Base-by-base conservation (phyloP, 2,113 vertebrate species). In the Catharus fuscescens region DNA sequence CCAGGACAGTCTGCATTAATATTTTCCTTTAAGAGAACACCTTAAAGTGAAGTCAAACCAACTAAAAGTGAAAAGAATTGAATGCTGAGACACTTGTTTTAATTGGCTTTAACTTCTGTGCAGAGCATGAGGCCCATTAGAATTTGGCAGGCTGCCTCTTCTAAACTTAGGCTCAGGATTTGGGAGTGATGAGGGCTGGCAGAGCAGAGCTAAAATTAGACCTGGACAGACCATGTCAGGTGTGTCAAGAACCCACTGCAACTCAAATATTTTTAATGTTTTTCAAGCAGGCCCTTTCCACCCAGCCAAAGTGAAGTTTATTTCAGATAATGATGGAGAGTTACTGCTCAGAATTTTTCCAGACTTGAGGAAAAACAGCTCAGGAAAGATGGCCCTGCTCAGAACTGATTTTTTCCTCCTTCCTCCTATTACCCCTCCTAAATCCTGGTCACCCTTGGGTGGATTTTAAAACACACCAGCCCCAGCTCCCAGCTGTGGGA, bases 111-210 rank as follows among this genome's bases (percentile, higher is more conserved):
- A 50, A 87, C 34, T 69, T 34, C 45, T 74, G 60, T 64, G 86
- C 64, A 59, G 73, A 66, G 50, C 83, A 76, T 34, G 93, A 86
- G 32, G 52, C 62, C 72, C 14, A 4, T 83, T 32, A 62, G 34
- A 17, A 77, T 83, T 80, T 88, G 83, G 67, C 34, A 86, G 7
- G 71, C 40, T 84, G 60, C 42, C 74, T 80, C 52, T 94, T 88
- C 93, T 74, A 92, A 94, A 96, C 17, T 85, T 71, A 90, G 92
- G 50, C 53, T n/a, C 74, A 92, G 90, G 72, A 92, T 88, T 32
- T 57, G 45, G 76, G 88, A 86, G 47, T 38, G 88, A 32, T 3
- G 88, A 82, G 59, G 60, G 83, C 62, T 47, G 86, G 50, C 59
- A 62, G 45, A 66, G 32, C 67, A n/a, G 64, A 74, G 80, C 69